Conservation (phyloP, 2,888 invertebrate species). For the Fragum sueziense region DNA sequence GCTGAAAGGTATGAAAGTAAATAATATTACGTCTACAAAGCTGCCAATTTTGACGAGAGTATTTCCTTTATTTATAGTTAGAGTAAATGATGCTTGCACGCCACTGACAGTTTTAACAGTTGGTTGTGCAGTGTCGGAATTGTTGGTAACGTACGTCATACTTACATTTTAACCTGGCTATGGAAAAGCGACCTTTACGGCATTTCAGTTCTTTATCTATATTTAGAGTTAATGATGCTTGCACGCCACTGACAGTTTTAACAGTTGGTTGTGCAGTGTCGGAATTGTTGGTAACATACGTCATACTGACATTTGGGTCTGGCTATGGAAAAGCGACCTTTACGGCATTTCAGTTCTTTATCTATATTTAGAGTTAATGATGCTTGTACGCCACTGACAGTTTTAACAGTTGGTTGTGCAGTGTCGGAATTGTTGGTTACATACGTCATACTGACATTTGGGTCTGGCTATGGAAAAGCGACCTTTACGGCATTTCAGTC, state of each 20-base stretch:
- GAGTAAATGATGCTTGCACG: not conserved
- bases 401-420: not conserved
- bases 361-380: not conserved
- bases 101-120: not conserved
- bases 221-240: not conserved
- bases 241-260: not conserved
- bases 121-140: not conserved
- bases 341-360: not conserved
- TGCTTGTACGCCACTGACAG: not conserved
- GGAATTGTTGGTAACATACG: not conserved
- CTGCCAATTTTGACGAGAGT: not conserved
- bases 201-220: not conserved
- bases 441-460: too few relatives aligned
- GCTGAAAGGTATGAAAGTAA: not conserved
- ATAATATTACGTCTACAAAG: not conserved
- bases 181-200: too few relatives aligned
- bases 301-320: too few relatives aligned
- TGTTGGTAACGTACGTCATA: not conserved
- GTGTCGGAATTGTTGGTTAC: not conserved
- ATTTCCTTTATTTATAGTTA: not conserved
- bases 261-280: not conserved
- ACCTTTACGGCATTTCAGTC: too few relatives aligned
- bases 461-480: too few relatives aligned
- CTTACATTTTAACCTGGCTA: too few relatives aligned
- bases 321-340: too few relatives aligned